A percentile compares a stretch with the other conserved stretches of the same genome.
These are phyloP conservation scores for Microcebus ravelobensis DNA, from an alignment of 2,113 vertebrate species.

Conservation along the genomic window DNA sequence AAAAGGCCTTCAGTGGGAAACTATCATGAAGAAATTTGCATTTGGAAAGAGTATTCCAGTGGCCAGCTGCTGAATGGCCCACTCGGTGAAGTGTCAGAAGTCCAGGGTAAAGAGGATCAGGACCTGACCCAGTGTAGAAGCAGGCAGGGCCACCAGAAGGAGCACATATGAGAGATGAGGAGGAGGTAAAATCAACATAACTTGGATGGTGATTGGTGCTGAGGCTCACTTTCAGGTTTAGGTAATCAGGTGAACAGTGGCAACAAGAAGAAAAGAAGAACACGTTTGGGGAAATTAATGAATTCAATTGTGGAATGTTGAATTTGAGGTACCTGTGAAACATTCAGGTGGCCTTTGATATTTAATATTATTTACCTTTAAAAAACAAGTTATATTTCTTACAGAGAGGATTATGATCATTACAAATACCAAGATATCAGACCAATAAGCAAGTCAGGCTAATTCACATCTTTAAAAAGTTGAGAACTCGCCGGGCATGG, in stretches of 20 bases:
- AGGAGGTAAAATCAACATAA: neutral
- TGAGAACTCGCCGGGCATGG: no score
- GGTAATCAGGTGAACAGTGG: neutral
- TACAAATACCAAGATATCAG: neutral
- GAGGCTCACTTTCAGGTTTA: neutral
- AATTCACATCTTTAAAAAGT: conserved; percentile 10
- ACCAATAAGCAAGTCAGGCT: neutral
- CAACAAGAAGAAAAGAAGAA: neutral
- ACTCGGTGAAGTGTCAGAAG: neutral
- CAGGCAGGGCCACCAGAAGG: neutral
- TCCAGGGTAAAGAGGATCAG: neutral
- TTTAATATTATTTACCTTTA: neutral
- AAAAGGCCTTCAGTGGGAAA: neutral
- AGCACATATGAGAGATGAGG: neutral
- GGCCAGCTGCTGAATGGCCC: neutral
- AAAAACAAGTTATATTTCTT: conserved; percentile 21
- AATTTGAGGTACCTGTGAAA: neutral
- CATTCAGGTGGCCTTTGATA: neutral
- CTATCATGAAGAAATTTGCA: neutral
- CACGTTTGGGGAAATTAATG: neutral
- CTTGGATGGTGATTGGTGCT: neutral
- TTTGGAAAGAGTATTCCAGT: neutral
- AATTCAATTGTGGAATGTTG: neutral
- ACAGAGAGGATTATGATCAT: neutral
- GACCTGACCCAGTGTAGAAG: neutral